Conservation (phyloP, 2,888 invertebrate genomes). For the Ecliptopera silaceata region DNA sequence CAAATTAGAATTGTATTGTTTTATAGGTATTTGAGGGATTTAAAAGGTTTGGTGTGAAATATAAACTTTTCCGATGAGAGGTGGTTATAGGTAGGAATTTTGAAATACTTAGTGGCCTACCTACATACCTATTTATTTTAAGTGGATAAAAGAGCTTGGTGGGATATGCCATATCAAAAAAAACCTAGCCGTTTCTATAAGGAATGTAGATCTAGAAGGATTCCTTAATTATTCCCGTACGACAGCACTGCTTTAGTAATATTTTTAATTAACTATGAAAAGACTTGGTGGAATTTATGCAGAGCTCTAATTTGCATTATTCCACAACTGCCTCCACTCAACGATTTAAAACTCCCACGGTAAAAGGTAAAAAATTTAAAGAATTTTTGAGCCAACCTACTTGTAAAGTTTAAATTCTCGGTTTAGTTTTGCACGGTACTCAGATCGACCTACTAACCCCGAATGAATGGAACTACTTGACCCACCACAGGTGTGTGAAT, state of each 20-base stretch:
- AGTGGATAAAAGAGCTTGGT: too few species aligned
- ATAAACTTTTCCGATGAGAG: not conserved
- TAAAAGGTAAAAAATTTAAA: slow-evolving; percentile 22
- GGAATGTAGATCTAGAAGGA: too few species aligned
- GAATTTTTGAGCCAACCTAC: slow-evolving; percentile 33
- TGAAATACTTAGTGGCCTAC: too few species aligned
- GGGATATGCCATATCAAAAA: too few species aligned
- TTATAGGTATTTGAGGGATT: not conserved
- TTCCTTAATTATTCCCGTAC: not conserved
- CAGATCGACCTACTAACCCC: slow-evolving; percentile 49
- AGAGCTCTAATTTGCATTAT: slow-evolving; percentile 24
- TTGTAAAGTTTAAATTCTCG: slow-evolving; percentile 38
- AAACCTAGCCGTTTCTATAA: too few species aligned
- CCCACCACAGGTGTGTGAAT: slow-evolving; percentile 29
- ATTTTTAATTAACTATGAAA: slow-evolving; percentile 23
- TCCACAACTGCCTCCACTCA: slow-evolving; percentile 22
- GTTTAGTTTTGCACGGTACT: slow-evolving; percentile 41
- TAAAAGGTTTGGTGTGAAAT: not conserved
- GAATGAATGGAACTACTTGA: slow-evolving; percentile 37
- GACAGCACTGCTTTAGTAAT: not conserved
- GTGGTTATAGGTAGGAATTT: too few species aligned
- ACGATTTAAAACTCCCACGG: slow-evolving; percentile 19
- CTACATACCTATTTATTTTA: too few species aligned
- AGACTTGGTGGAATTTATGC: slow-evolving; percentile 13
- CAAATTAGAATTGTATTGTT: not conserved